A percentile compares a stretch with the other conserved stretches of the same genome.
Conservation (phyloP, 2,888 invertebrate species). For the Rhopalosiphum nymphaeae region DNA sequence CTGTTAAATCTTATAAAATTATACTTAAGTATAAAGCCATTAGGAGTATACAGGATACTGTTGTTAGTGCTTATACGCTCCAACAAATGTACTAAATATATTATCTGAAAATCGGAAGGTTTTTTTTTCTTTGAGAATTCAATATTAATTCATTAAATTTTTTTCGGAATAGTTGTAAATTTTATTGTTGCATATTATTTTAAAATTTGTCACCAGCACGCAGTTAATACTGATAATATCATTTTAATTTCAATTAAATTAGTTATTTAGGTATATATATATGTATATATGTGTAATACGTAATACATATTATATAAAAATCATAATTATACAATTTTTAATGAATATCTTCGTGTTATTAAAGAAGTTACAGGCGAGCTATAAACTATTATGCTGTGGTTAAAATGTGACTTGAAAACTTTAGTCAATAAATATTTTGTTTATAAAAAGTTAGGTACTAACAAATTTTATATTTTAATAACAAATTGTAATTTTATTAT, state of each 20-base stretch:
- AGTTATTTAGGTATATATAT: neutral
- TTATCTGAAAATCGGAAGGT: neutral
- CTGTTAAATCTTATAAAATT: neutral
- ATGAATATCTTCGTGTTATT: neutral
- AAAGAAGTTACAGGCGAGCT: neutral
- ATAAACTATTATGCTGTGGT: neutral
- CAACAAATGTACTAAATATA: neutral
- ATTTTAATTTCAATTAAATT: neutral
- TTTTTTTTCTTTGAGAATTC: neutral
- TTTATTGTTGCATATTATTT: neutral
- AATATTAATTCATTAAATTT: neutral
- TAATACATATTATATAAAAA: too few relatives aligned
- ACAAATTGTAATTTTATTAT: neutral
- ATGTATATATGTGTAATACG: neutral
- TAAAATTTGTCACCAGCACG: neutral
- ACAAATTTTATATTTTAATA: neutral
- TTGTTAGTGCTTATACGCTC: neutral
- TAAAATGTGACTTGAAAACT: neutral
- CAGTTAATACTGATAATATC: neutral
- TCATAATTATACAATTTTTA: neutral
- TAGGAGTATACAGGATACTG: neutral
- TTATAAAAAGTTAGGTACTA: neutral
- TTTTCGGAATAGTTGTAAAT: neutral
- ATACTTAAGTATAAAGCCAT: neutral
- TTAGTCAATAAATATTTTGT: neutral